Evolutionary conservation across 2,113 vertebrate species (phyloP).

Genomic region (Okapia johnstoni): DNA sequence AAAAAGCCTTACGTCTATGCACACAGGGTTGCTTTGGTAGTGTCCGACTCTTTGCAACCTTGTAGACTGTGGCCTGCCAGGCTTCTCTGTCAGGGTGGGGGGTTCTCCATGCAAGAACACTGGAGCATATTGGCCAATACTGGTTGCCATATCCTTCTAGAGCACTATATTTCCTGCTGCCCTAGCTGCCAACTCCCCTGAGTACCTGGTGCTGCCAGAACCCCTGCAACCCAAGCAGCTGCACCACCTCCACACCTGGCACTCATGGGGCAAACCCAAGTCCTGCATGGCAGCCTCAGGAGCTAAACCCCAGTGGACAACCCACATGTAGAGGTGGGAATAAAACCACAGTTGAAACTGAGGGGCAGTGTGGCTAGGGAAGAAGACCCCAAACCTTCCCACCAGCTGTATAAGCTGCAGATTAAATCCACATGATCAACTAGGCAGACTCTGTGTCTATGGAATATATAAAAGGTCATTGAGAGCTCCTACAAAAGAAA

Average conservation of each 20-base stretch:
- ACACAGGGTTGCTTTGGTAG: neutral
- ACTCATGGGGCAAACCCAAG: neutral
- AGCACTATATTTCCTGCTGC: neutral
- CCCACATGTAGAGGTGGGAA: neutral
- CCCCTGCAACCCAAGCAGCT: fast-evolving
- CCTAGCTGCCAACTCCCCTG: neutral
- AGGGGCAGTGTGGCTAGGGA: neutral
- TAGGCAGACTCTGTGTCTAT: neutral
- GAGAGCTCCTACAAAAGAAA: neutral
- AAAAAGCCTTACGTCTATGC: neutral
- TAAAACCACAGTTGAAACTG: neutral
- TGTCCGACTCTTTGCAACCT: neutral
- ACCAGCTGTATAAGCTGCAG: neutral
- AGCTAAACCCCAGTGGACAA: neutral
- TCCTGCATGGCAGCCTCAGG: neutral
- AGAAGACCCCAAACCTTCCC: neutral
- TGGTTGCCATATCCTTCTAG: neutral
- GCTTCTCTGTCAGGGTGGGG: neutral
- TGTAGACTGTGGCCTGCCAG: neutral
- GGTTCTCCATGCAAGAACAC: neutral
- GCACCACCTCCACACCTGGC: neutral
- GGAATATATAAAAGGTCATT: neutral
- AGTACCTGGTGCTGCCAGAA: neutral
- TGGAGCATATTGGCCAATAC: neutral
- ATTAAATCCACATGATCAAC: neutral